These are phyloP conservation scores for Podotricha telesiphe DNA, from an alignment of 2,888 invertebrate genomes.

Conservation along the genomic window DNA sequence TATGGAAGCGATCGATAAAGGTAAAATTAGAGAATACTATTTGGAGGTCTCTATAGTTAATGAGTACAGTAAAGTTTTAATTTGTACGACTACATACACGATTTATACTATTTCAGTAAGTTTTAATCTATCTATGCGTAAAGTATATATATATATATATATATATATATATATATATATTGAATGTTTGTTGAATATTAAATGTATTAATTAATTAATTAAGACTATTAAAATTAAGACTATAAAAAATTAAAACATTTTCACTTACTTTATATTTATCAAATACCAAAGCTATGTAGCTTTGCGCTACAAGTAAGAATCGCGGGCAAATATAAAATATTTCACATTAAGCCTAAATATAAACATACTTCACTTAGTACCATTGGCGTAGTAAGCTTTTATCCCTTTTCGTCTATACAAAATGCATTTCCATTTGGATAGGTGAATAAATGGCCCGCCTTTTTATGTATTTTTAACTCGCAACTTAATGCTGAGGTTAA, in stretches of 20 bases:
- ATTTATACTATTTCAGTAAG: too few relatives aligned
- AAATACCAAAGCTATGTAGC: background rate
- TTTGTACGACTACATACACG: too few relatives aligned
- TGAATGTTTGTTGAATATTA: too few relatives aligned
- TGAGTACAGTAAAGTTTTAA: background rate
- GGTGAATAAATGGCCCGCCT: conserved; percentile 22
- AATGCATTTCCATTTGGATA: conserved; percentile 25
- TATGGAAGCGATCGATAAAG: conserved; percentile 40
- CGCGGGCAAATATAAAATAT: background rate
- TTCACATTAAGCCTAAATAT: conserved; percentile 15
- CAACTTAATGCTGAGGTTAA: conserved; percentile 19
- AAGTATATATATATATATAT: too few relatives aligned
- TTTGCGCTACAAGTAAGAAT: background rate
- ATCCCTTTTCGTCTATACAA: conserved; percentile 24
- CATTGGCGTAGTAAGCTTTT: conserved; percentile 9
- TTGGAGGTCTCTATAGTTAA: conserved; percentile 28
- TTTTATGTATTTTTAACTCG: conserved; percentile 23
- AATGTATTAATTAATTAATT: too few relatives aligned
- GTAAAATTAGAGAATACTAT: conserved; percentile 35
- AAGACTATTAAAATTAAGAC: too few relatives aligned
- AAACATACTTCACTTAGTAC: conserved; percentile 8
- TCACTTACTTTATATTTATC: background rate
- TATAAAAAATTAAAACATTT: background rate
- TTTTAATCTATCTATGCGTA: too few relatives aligned
- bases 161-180: too few relatives aligned